A percentile compares a stretch with the other conserved stretches of the same genome.
These are phyloP conservation scores for Halyomorpha halys DNA, from an alignment of 1,140 invertebrate genomes.

Conservation along the genomic window DNA sequence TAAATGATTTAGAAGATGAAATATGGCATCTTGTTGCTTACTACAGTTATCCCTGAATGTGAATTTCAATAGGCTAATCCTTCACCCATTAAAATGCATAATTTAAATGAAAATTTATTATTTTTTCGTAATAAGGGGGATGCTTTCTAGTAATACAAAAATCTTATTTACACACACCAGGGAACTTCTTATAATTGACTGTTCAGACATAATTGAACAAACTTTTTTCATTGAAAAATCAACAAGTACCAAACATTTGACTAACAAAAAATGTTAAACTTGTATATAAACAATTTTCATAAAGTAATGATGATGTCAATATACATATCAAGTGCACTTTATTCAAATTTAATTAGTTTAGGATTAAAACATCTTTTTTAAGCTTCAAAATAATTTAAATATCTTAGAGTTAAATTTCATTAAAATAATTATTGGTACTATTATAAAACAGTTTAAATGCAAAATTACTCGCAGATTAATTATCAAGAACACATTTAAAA, in stretches of 20 bases:
- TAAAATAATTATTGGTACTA: too few relatives aligned
- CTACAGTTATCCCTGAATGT: background rate
- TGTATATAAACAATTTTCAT: background rate
- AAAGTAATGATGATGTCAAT: background rate
- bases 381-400: background rate
- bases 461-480: too few relatives aligned
- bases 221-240: background rate
- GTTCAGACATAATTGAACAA: constrained; percentile 7
- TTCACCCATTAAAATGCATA: background rate
- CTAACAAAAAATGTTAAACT: background rate
- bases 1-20: background rate
- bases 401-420: too few relatives aligned
- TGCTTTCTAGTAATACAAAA: constrained; percentile 2
- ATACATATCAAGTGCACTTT: background rate
- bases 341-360: background rate
- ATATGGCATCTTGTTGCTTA: background rate
- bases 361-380: background rate
- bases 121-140: background rate
- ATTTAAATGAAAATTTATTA: background rate
- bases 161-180: constrained; percentile 9
- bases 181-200: constrained; percentile 1
- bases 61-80: background rate
- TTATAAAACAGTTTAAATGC: too few relatives aligned
- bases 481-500: too few relatives aligned
- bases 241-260: background rate